phyloP scores from a whole-genome alignment of 2,797 vertebrate genomes.

The Rhadinocentrus ornatus region DNA sequence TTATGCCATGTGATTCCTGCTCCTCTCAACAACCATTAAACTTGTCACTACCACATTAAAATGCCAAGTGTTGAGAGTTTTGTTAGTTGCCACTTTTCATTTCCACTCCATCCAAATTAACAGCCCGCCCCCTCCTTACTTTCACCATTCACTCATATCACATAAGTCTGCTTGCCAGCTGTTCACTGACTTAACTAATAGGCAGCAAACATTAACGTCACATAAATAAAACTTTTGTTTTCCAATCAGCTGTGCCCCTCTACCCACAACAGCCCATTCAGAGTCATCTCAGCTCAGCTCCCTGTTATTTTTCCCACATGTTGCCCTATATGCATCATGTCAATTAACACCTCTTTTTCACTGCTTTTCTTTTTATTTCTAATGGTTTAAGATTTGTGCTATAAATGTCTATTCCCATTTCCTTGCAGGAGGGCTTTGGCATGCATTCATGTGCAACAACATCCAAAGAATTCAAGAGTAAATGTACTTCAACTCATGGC shows the following conservation, averaged over 20 bases:
- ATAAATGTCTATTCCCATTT: neutral
- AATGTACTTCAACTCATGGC: neutral
- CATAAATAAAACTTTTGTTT: slow-evolving; percentile 55
- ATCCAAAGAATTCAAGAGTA: neutral
- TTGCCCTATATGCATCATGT: neutral
- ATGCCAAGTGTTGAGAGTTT: neutral
- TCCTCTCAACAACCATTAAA: slow-evolving; percentile 36
- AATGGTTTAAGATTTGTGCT: neutral
- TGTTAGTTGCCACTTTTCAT: slow-evolving; percentile 16
- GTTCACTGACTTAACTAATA: slow-evolving; percentile 43
- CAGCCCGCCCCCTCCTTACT: slow-evolving; percentile 10
- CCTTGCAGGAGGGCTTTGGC: neutral
- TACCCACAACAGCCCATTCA: neutral
- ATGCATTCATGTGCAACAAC: neutral
- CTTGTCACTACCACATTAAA: slow-evolving; percentile 27
- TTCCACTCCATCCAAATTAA: slow-evolving; percentile 13
- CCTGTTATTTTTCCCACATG: neutral
- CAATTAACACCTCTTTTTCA: neutral
- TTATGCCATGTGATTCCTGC: slow-evolving; percentile 6
- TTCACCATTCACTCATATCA: neutral
- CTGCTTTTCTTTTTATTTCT: neutral
- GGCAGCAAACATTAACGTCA: slow-evolving; percentile 42
- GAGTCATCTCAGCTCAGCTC: neutral
- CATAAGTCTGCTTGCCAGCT: slow-evolving; percentile 38
- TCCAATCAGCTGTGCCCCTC: neutral